Evolutionary conservation across 1,140 invertebrate species (phyloP).

Genomic region (Mylabris phalerata): DNA sequence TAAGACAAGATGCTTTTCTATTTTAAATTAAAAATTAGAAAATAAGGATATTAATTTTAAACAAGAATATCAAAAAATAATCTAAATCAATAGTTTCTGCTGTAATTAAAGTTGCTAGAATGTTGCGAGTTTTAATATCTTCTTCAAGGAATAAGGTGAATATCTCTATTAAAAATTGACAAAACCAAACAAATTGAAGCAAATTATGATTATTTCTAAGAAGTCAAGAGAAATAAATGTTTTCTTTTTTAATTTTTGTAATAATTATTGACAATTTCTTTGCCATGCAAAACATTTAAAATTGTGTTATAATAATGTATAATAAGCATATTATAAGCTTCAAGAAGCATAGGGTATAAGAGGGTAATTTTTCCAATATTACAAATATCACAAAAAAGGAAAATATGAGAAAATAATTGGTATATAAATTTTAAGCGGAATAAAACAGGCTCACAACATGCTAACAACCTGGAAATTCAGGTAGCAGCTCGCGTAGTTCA

Average conservation of each 20-base stretch:
- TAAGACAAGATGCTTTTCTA: conserved; percentile 1
- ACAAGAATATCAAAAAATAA: not conserved
- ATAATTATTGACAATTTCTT: too few species aligned
- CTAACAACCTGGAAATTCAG: conserved; percentile 39
- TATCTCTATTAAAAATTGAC: not conserved
- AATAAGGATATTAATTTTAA: not conserved
- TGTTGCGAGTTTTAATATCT: conserved; percentile 40
- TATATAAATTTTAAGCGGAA: conserved; percentile 19
- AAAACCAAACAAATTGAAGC: not conserved
- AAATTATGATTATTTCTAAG: not conserved
- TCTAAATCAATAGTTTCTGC: conserved; percentile 18
- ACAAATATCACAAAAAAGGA: not conserved
- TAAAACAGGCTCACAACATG: conserved; percentile 42
- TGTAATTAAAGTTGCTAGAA: conserved; percentile 44
- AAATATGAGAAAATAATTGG: not conserved
- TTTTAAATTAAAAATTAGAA: conserved; percentile 11
- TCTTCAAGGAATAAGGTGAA: conserved; percentile 3
- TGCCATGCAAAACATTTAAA: too few species aligned
- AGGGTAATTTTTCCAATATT: not conserved
- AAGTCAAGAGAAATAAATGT: not conserved
- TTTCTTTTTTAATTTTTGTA: not conserved
- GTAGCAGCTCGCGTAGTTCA: conserved; percentile 37
- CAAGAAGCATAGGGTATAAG: too few species aligned
- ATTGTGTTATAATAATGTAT: too few species aligned
- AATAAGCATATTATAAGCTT: too few species aligned